Evolutionary conservation across 2,888 invertebrate genomes (phyloP), one percentile per base, ranked within the genome.

Genomic region (Teleogryllus oceanicus): DNA sequence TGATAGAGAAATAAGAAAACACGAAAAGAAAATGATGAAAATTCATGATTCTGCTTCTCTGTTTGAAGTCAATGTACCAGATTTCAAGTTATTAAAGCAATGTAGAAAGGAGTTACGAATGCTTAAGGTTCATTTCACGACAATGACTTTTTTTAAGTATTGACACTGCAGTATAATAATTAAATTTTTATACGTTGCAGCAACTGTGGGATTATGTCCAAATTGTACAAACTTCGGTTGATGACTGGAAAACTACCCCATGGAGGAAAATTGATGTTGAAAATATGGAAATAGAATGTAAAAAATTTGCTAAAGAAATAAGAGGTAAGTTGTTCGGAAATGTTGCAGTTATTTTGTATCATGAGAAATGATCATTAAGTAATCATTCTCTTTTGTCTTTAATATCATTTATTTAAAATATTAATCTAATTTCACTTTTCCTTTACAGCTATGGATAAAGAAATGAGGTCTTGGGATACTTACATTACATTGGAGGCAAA

Each of bases 201-300:
- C 95, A 96, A 91, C 90, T 98, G 16, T 98, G 98, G 98, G 98
- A 98, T 88, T 97, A 98, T 86, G 93, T 95, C 13, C 91, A 91
- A 85, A 96, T 97, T 83, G 97, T 98, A 2, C 92, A 92, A 83
- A 95, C 96, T 5, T 94, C 95, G 85, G 96, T 98, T 81, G 95
- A 96, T 85, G 96, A 97, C 86, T 98, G 98, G 98, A 98, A 98
- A 87, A 96, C 95, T 1, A 98, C 98, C 0, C 96, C 96, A 0
- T 98, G 98, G 98, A 91, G 96, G 80, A 96, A 97, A 86, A 97
- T 98, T 82, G 97, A 98, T 85, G 97, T 98, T 75, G 98, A 98
- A 88, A 97, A 97, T 85, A 98, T 98, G 97, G 98, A 98, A 85
- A 96, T 98, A 84, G 98, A 98, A 87, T 98, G 98, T 87, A 98